These are phyloP conservation scores for Erinaceus europaeus DNA, from an alignment of 2,113 vertebrate genomes.

Conservation along the genomic window DNA sequence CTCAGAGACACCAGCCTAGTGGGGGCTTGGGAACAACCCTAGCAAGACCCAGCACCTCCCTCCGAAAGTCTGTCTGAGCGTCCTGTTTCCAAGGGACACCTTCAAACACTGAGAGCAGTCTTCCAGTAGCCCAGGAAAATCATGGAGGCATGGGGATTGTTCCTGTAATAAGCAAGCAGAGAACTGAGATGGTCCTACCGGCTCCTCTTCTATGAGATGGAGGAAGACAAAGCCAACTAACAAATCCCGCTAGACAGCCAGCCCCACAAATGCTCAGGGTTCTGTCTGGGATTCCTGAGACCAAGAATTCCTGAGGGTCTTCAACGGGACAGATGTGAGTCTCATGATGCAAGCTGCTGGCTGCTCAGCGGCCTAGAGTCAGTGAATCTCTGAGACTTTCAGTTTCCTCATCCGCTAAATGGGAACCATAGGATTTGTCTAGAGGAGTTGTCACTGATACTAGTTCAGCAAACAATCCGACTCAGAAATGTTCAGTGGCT, in stretches of 20 bases:
- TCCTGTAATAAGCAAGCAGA: not conserved
- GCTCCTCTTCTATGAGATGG: not conserved
- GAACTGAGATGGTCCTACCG: not conserved
- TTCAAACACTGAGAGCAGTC: not conserved
- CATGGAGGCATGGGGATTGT: not conserved
- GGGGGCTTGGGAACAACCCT: not conserved
- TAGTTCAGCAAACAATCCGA: not conserved
- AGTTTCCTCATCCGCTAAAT: not conserved
- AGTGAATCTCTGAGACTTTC: not conserved
- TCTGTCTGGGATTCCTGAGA: not conserved
- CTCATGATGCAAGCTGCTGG: not conserved
- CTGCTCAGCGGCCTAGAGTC: not conserved
- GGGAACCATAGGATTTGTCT: not conserved
- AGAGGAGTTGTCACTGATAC: not conserved
- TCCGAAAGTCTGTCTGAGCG: not conserved
- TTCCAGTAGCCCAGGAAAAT: not conserved
- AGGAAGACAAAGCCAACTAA: not conserved
- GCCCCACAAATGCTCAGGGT: not conserved
- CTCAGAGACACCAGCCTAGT: not conserved
- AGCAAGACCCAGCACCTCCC: not conserved
- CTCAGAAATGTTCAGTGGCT: not conserved
- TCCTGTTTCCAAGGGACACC: not conserved
- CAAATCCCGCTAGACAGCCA: too few species aligned
- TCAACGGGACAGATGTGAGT: constrained; percentile 25
- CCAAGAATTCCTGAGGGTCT: not conserved